Percentiles rank a stretch among this genome's conserved stretches.
phyloP scores from a whole-genome alignment of 2,797 vertebrate species.

The Pseudotriccus pelzelni region DNA sequence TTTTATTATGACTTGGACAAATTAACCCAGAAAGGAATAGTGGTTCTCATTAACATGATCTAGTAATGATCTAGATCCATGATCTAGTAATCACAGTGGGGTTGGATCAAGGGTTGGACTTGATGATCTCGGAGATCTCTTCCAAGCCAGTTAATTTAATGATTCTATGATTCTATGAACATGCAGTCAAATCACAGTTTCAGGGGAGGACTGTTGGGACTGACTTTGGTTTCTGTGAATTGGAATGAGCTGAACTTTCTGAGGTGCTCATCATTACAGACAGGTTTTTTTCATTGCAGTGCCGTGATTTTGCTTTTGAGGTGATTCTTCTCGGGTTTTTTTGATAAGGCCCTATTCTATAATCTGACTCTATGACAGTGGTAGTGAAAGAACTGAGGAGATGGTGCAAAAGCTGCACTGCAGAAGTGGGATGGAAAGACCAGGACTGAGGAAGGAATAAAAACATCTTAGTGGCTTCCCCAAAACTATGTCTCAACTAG shows the following conservation, averaged over 20 bases:
- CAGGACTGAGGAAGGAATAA: not conserved
- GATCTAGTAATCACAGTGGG: too few relatives aligned
- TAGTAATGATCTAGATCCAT: too few relatives aligned
- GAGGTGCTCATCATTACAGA: not conserved
- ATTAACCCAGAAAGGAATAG: not conserved
- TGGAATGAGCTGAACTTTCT: not conserved
- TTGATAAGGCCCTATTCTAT: not conserved
- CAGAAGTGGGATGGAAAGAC: not conserved
- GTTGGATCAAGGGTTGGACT: too few relatives aligned
- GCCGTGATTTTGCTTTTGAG: not conserved
- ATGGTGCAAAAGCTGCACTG: not conserved
- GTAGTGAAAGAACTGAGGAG: not conserved
- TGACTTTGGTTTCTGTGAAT: not conserved
- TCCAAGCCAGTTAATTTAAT: too few relatives aligned
- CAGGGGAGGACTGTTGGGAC: not conserved
- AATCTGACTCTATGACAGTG: not conserved
- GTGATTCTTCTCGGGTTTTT: not conserved
- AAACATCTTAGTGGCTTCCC: not conserved
- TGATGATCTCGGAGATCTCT: too few relatives aligned
- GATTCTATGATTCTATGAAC: not conserved
- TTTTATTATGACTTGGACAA: not conserved
- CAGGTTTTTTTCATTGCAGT: not conserved
- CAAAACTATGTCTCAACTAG: not conserved
- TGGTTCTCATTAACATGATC: not conserved
- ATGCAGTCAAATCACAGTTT: not conserved